Percentiles rank a stretch among this genome's conserved stretches.
Evolutionary conservation across 2,797 vertebrate species (phyloP).

Genomic region (Poliocrania exsul): DNA sequence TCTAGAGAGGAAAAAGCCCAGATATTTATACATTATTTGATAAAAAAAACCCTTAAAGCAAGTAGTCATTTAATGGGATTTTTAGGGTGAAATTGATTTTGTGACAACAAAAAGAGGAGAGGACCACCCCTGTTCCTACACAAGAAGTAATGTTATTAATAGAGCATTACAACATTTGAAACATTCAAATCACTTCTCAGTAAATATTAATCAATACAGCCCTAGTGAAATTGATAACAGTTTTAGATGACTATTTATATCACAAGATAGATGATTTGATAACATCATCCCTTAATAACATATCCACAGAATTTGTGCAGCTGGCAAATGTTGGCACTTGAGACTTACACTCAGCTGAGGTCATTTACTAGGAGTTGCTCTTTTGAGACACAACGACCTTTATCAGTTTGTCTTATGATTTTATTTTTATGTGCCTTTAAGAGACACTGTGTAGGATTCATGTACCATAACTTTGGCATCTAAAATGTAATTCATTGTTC

Average conservation of each 20-base stretch:
- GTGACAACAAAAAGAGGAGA: background rate
- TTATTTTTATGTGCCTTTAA: conserved; percentile 54
- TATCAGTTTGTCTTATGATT: conserved; percentile 50
- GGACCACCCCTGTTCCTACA: background rate
- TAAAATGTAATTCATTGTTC: background rate
- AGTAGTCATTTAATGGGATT: background rate
- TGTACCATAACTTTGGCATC: conserved; percentile 1
- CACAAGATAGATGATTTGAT: background rate
- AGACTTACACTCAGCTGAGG: conserved; percentile 36
- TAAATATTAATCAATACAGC: background rate
- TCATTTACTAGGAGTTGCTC: conserved; percentile 29
- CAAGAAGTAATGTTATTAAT: background rate
- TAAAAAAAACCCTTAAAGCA: background rate
- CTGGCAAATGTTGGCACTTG: conserved; percentile 45
- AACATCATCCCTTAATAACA: background rate
- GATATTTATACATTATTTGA: background rate
- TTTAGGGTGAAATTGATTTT: background rate
- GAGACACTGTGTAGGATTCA: conserved; percentile 24
- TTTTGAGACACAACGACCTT: conserved; percentile 55
- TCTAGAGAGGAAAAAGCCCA: background rate
- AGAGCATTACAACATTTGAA: background rate
- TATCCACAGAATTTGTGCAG: conserved; percentile 15
- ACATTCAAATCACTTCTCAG: conserved; percentile 1
- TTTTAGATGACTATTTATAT: background rate
- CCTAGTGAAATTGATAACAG: background rate